Evolutionary conservation across 2,113 vertebrate species (phyloP).

Genomic region (Chrysemys picta): DNA sequence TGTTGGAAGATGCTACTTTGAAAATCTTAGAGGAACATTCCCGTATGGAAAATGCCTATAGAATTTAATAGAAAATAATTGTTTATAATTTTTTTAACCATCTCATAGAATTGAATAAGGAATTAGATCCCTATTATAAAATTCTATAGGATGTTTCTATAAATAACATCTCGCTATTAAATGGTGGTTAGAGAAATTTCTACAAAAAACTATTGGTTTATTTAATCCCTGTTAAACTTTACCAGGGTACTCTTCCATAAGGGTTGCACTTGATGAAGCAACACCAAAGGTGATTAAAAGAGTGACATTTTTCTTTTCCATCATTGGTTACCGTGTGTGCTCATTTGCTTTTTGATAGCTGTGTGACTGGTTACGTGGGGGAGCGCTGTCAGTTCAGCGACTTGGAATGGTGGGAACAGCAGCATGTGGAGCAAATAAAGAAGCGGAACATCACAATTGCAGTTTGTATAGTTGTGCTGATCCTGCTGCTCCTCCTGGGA

Average conservation of each 20-base stretch:
- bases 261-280: fast-evolving
- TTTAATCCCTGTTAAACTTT: neutral
- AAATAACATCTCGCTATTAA: neutral
- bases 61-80: neutral
- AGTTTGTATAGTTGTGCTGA: constrained; percentile 60
- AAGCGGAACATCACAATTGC: constrained; percentile 76
- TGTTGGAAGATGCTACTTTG: neutral
- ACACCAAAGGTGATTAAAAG: fast-evolving
- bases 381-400: constrained; percentile 93
- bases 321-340: neutral
- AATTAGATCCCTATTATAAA: neutral
- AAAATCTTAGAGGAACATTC: neutral
- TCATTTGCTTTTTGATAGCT: constrained; percentile 75
- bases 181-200: neutral
- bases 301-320: fast-evolving
- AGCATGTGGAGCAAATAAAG: constrained; percentile 76
- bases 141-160: neutral
- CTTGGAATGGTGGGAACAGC: constrained; percentile 91
- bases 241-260: neutral
- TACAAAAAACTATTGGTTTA: neutral
- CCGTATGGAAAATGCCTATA: neutral
- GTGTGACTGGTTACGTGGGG: constrained; percentile 85
- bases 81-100: neutral
- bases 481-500: constrained; percentile 83
- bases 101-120: neutral